Evolutionary conservation across 2,797 vertebrate genomes (phyloP), one percentile per base, ranked within the genome.

Genomic region (Gymnopithys bicolor): DNA sequence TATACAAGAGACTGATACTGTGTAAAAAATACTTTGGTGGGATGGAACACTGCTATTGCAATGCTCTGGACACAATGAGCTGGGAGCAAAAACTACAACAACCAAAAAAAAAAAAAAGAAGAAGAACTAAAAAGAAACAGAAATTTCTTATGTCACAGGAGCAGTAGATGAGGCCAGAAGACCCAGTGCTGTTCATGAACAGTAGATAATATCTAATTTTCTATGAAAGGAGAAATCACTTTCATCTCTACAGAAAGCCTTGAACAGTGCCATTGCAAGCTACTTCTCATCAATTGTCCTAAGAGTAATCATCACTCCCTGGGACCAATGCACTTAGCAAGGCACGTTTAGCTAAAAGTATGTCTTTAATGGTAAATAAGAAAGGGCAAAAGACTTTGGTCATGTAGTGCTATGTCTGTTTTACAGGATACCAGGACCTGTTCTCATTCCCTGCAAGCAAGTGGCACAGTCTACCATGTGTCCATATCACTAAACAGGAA

Each of bases 71-170:
- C 5, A 28, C 2, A 23, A 39, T n/a, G 78, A 19, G 6, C 16
- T 56, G 10, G 2, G 19, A 4, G 3, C 0, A 8, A 27, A 37
- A 49, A 6, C 18, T 15, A 60, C 0, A 8, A 27, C n/a, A 49
- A 6, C 21, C 15, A 60, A 60, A 23, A 63, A 23, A 23, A 43
- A 43, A 58, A 9, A 9, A 63, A 23, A 23, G 32, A 43, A 58
- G 8, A 9, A 25, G 4, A 13, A 23, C 5, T 5, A 14, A 17
- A 69, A 30, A 22, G 7, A 7, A 19, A 27, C 1, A n/a, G 28
- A 45, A 83, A 59, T 55, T 19, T 33, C 49, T 32, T 58, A 27
- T 2, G 1, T 64, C n/a, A 22, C 22, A 80, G 30, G n/a, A 73
- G 41, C 11, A 10, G 25, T 64, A 15, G 46, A 51, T 69, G 19